These are phyloP conservation scores for Cylas formicarius DNA, from an alignment of 1,140 invertebrate genomes.

Conservation along the genomic window DNA sequence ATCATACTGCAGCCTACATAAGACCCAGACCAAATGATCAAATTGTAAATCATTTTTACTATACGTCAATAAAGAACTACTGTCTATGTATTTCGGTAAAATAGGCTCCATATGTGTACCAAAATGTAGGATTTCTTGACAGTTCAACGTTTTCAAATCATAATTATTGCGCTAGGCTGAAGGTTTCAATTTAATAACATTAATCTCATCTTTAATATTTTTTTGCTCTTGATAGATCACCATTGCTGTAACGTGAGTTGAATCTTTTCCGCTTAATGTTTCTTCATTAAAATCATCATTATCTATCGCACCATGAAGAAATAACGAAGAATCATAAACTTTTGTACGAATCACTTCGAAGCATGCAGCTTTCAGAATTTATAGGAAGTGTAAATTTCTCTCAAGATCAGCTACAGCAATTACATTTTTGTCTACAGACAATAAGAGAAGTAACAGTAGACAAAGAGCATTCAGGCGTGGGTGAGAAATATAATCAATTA, in stretches of 20 bases:
- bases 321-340: slow-evolving; percentile 22
- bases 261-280: slow-evolving; percentile 19
- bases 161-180: slow-evolving; percentile 14
- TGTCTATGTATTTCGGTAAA: slow-evolving; percentile 7
- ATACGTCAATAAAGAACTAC: slow-evolving; percentile 10
- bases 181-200: slow-evolving; percentile 16
- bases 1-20: slow-evolving; percentile 17
- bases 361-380: slow-evolving; percentile 21
- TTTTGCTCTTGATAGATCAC: slow-evolving; percentile 17
- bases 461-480: slow-evolving; percentile 17
- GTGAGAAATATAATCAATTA: slow-evolving; percentile 17
- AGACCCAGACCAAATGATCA: slow-evolving; percentile 16
- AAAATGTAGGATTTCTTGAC: slow-evolving; percentile 14
- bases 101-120: slow-evolving; percentile 1
- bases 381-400: slow-evolving; percentile 20
- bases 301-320: slow-evolving; percentile 20
- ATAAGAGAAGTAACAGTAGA: slow-evolving; percentile 19
- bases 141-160: slow-evolving; percentile 14
- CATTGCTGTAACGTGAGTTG: slow-evolving; percentile 17
- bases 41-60: slow-evolving; percentile 12
- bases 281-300: slow-evolving; percentile 21
- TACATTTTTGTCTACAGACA: slow-evolving; percentile 16
- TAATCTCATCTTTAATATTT: slow-evolving; percentile 4
- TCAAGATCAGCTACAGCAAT: slow-evolving; percentile 15
- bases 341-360: slow-evolving; percentile 20